Base-by-base conservation (phyloP, 1,140 invertebrate genomes). In the Homalodisca vitripennis region DNA sequence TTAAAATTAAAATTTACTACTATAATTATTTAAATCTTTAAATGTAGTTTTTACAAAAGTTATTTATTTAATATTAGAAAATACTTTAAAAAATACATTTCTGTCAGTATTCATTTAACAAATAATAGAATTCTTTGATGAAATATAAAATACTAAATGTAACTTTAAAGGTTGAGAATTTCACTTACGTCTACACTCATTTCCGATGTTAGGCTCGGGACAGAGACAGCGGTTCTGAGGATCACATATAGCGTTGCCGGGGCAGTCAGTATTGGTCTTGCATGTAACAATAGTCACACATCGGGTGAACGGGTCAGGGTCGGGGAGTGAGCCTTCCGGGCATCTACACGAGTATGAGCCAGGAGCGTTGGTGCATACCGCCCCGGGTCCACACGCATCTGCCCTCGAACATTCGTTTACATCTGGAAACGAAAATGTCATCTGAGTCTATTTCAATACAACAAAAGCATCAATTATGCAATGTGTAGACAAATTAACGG, bases 121-220 rank as follows among this genome's bases (percentile, higher is more conserved):
- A n/a, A n/a, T n/a, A n/a, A n/a, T 10, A 41, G 34, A 17, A 41
- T 10, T 41, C 34, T 41, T 41, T 17, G 6, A 17, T 17, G 17
- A 41, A 41, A 10, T 41, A 41, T 41, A 41, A 10, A 10, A 10
- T 10, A 41, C 3, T n/a, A 22, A 70, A 3, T 24, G 64, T 68
- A 41, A 41, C 17, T 41, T 41, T 41, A 41, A 41, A 17, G 17
- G 48, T 20, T 24, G 51, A 70, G 73, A 69, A n/a, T n/a, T n/a
- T n/a, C n/a, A 86, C 90, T 88, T 86, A 93, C 91, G 93, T 82
- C 93, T 87, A 74, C 93, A 97, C 78, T 95, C 92, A 72, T 94
- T 92, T 74, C 93, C 93, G 74, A 94, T 83, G 76, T 95, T 95
- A 0, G 94, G 94, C 75, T 94, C 92, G 1, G 92, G 93, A 78